Conservation (phyloP, 2,113 vertebrate species). For the Sebastes schlegelii region DNA sequence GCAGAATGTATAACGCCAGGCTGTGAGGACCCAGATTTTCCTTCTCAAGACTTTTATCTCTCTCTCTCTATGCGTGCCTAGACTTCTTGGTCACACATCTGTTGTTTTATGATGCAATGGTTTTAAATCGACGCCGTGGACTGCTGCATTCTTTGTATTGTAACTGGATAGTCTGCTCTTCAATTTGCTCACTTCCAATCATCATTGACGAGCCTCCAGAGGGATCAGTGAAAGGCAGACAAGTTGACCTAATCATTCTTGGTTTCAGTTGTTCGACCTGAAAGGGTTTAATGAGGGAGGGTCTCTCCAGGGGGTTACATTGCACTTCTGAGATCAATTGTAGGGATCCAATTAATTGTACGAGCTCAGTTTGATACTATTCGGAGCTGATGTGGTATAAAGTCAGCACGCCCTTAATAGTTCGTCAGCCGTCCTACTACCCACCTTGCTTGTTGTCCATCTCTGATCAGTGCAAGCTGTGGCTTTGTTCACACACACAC, state of each 20-base stretch:
- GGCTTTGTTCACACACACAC: slow-evolving; percentile 22
- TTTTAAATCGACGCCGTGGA: background rate
- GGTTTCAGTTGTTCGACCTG: slow-evolving; percentile 15
- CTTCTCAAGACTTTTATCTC: background rate
- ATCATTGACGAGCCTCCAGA: slow-evolving; percentile 34
- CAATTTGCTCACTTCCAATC: slow-evolving; percentile 30
- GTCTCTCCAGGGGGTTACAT: slow-evolving; percentile 36
- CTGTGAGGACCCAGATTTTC: background rate
- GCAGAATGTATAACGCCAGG: background rate
- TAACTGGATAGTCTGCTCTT: slow-evolving; percentile 30
- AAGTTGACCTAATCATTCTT: slow-evolving; percentile 38
- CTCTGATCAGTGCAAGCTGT: slow-evolving; percentile 27
- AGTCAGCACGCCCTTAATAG: slow-evolving; percentile 36
- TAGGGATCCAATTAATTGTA: slow-evolving; percentile 54
- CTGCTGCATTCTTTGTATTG: slow-evolving; percentile 5
- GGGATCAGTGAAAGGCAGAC: slow-evolving; percentile 31
- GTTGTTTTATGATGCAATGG: slow-evolving; percentile 11
- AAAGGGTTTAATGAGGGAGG: slow-evolving; percentile 17
- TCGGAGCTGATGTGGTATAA: slow-evolving; percentile 24
- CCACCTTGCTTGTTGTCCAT: slow-evolving; percentile 2
- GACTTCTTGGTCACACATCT: background rate
- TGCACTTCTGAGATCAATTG: slow-evolving; percentile 52
- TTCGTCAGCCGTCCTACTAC: slow-evolving; percentile 10
- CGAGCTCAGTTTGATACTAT: slow-evolving; percentile 2
- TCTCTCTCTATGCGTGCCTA: background rate